Evolutionary conservation across 2,888 invertebrate genomes (phyloP), one percentile per base, ranked within the genome.

Genomic region (Nephrocerus scutellatus): DNA sequence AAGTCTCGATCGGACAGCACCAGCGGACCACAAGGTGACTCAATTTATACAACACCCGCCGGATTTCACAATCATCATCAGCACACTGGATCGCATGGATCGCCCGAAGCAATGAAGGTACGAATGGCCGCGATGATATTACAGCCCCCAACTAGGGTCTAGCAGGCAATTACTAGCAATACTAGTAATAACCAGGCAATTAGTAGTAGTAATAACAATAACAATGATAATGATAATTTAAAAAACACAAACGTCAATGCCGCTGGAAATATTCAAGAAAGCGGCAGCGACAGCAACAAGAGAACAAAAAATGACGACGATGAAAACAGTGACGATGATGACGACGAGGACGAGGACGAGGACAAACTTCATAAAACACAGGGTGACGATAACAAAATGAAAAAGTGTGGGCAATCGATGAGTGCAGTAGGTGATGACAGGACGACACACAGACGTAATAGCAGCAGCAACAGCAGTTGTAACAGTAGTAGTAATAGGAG

Each of bases 61-160:
- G 52, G 56, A 21, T 48, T 54, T 36, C 57, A 61, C 31, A 60
- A 62, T 44, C 54, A 54, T 32, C 59, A 59, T 36, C 57, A 58
- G 21, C 59, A 59, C 45, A 59, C 61, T 51, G 54, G 55, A 37
- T 59, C 55, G 51, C 63, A 62, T 57, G 62, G 71, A 65, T 79
- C 78, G 66, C 86, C 79, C 61, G 87, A 76, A 73, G 82, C 82
- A 72, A 82, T 84, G 77, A 85, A 86, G 81, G 85, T 88, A 74
- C 85, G 87, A 72, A 82, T 86, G 70, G 87, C 87, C 63, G 85
- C 88, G 67, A 84, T 85, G 75, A 84, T 87, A 72, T 76, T 87
- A 71, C 87, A 87, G 74, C 84, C 87, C 59, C 87, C 88, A 70
- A 87, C 86, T 74, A 82, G 84, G 74, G 85, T 83, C 67, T 69